A percentile compares a stretch with the other conserved stretches of the same genome.
These are phyloP conservation scores for Lagria hirta DNA, from an alignment of 2,888 invertebrate species.

Conservation along the genomic window DNA sequence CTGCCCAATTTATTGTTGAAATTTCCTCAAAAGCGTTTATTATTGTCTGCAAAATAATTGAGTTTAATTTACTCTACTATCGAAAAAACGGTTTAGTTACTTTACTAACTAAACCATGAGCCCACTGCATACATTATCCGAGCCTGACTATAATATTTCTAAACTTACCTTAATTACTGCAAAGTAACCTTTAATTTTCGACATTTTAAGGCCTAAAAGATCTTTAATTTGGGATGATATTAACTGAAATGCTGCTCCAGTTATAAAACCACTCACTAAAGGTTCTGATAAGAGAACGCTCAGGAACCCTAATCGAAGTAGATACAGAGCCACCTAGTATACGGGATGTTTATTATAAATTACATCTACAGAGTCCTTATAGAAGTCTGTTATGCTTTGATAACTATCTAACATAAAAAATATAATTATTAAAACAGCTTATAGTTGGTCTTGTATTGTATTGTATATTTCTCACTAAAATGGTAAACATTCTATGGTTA, in stretches of 20 bases:
- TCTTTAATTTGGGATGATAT: constrained; percentile 68
- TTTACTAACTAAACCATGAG: too few relatives aligned
- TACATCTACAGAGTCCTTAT: too few relatives aligned
- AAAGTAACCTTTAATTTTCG: constrained; percentile 62
- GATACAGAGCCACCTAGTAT: constrained; percentile 65
- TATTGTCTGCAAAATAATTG: constrained; percentile 57
- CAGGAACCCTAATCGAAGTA: constrained; percentile 62
- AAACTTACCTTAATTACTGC: constrained; percentile 61
- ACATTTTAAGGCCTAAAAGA: constrained; percentile 60
- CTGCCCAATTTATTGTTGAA: constrained; percentile 60
- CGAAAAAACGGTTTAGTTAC: too few relatives aligned
- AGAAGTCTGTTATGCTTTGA: too few relatives aligned
- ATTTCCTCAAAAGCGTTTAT: constrained; percentile 62
- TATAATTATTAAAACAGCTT: too few relatives aligned
- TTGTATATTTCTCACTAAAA: too few relatives aligned
- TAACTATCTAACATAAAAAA: too few relatives aligned
- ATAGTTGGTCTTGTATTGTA: too few relatives aligned
- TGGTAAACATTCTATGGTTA: too few relatives aligned
- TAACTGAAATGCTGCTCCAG: constrained; percentile 72
- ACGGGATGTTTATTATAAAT: too few relatives aligned
- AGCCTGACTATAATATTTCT: too few relatives aligned
- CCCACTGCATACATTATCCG: too few relatives aligned
- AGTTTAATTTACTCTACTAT: neutral
- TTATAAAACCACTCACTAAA: constrained; percentile 72
- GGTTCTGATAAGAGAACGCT: constrained; percentile 65